A percentile compares a stretch with the other conserved stretches of the same genome.
Evolutionary conservation across 2,888 invertebrate species (phyloP).

Genomic region (Hyppa rectilinea): DNA sequence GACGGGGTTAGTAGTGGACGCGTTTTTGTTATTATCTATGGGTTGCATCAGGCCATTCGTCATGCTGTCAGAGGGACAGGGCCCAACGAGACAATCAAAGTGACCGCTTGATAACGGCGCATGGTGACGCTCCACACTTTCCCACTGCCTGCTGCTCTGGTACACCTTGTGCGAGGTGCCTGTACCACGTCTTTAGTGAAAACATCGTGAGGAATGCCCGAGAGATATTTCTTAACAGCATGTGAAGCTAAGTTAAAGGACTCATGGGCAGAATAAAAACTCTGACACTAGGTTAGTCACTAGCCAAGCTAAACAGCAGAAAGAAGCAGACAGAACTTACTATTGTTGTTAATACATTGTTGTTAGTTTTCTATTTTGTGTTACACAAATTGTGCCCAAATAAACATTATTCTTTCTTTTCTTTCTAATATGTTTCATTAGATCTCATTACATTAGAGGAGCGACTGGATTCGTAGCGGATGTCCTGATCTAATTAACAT

Average conservation of each 20-base stretch:
- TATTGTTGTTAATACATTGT: no score
- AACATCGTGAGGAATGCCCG: no score
- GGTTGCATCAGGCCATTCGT: slow-evolving; percentile 88
- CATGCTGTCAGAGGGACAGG: slow-evolving; percentile 88
- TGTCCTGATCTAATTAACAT: neutral
- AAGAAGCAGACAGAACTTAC: no score
- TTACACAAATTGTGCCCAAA: no score
- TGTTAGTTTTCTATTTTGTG: no score
- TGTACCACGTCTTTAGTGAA: neutral
- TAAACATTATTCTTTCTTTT: no score
- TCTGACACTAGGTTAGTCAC: no score
- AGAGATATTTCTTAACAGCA: no score
- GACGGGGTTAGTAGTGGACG: slow-evolving; percentile 76
- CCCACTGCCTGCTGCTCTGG: slow-evolving; percentile 60
- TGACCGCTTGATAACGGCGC: slow-evolving; percentile 86
- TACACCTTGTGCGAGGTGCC: slow-evolving; percentile 24
- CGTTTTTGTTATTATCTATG: slow-evolving; percentile 81
- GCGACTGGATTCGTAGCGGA: neutral
- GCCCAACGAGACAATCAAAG: slow-evolving; percentile 87
- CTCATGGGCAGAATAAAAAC: no score
- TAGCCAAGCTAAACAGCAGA: no score
- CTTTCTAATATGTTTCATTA: slow-evolving; percentile 6
- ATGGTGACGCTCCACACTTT: slow-evolving; percentile 71
- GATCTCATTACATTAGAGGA: neutral
- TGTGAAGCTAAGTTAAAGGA: no score